phyloP scores from a whole-genome alignment of 2,888 invertebrate species.

The Conistra vaccinii region DNA sequence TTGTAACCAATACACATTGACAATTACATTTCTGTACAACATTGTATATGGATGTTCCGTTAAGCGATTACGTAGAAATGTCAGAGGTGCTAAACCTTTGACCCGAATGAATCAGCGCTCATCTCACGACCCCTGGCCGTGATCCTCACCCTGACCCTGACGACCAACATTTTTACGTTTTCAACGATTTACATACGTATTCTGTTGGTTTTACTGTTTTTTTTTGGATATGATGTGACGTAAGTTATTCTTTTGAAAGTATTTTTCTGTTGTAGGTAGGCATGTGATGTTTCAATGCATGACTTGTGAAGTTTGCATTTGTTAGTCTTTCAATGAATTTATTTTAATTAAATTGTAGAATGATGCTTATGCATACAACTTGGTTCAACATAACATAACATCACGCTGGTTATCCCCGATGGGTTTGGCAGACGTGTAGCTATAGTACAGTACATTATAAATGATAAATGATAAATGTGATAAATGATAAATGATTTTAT shows the following conservation, averaged over 20 bases:
- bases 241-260: constrained; percentile 7
- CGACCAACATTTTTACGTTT: constrained; percentile 71
- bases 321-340: not conserved
- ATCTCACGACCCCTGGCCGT: constrained; percentile 76
- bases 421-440: not conserved
- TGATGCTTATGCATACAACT: not conserved
- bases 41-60: constrained; percentile 63
- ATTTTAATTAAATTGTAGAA: not conserved
- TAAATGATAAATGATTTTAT: too few relatives aligned
- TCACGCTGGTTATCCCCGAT: not conserved
- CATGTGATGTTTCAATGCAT: not conserved
- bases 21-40: constrained; percentile 53
- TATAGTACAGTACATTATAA: too few relatives aligned
- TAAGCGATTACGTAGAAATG: constrained; percentile 68
- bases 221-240: not conserved
- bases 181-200: constrained; percentile 56
- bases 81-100: constrained; percentile 75
- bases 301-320: not conserved
- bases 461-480: too few relatives aligned
- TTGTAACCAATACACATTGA: constrained; percentile 45
- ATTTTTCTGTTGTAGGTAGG: not conserved
- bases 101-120: constrained; percentile 73
- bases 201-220: constrained; percentile 35
- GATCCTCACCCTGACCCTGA: constrained; percentile 71
- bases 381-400: not conserved